These are phyloP conservation scores for Epinephelus cyanopodus DNA, from an alignment of 2,113 vertebrate species.

Conservation along the genomic window DNA sequence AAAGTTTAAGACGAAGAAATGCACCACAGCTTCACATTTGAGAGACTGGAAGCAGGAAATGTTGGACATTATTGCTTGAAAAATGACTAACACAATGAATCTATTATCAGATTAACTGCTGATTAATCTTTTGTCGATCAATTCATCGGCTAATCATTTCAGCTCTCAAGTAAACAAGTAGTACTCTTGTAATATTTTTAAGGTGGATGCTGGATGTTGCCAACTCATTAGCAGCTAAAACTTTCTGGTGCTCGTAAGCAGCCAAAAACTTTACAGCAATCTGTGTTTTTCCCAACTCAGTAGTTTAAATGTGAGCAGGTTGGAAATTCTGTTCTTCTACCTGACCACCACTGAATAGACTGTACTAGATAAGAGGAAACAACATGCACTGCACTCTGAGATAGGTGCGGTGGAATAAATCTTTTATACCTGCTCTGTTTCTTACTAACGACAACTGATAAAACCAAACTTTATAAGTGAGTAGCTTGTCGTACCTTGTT, in stretches of 20 bases:
- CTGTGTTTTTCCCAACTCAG: not conserved
- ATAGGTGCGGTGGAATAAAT: not conserved
- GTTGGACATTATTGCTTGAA: too few relatives aligned
- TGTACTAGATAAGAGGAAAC: not conserved
- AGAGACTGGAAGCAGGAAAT: not conserved
- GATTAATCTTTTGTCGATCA: not conserved
- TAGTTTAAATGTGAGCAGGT: not conserved
- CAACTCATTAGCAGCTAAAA: not conserved
- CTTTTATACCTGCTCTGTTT: not conserved
- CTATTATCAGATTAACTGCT: not conserved
- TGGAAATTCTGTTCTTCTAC: not conserved
- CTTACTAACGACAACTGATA: not conserved
- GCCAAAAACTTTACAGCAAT: not conserved
- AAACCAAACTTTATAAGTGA: not conserved
- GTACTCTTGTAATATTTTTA: not conserved
- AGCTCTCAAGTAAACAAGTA: not conserved
- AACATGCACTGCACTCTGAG: not conserved
- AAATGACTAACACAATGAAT: too few relatives aligned
- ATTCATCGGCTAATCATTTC: not conserved
- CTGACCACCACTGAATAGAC: not conserved
- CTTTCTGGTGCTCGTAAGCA: not conserved
- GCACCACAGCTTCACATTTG: not conserved
- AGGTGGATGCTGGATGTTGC: not conserved
- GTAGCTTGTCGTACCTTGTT: slow-evolving; percentile 86
- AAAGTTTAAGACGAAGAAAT: not conserved